These are phyloP conservation scores for Arrhopalites spinosus DNA, from an alignment of 2,888 invertebrate species.

Conservation along the genomic window DNA sequence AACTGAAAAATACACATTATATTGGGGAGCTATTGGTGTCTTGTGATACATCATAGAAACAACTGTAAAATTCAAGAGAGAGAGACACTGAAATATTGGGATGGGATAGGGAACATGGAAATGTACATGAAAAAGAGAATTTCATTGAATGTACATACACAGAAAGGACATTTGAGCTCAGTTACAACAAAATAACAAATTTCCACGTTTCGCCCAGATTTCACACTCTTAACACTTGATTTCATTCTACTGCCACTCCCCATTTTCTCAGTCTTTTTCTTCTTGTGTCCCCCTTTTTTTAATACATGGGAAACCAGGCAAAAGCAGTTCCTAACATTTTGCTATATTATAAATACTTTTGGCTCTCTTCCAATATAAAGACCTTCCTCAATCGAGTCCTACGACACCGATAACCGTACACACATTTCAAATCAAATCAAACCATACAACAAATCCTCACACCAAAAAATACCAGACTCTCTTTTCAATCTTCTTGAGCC, in stretches of 20 bases:
- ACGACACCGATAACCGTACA: constrained; percentile 13
- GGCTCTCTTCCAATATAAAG: constrained; percentile 7
- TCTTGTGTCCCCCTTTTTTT: neutral
- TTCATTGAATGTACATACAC: neutral
- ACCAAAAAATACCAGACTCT: too few species aligned
- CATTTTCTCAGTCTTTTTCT: neutral
- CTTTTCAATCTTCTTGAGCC: too few species aligned
- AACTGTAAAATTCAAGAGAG: too few species aligned
- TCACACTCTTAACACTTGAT: constrained; percentile 6
- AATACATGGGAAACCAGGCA: neutral
- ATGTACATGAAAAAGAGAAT: too few species aligned
- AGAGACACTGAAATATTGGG: too few species aligned
- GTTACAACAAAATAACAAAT: constrained; percentile 14
- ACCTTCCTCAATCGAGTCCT: constrained; percentile 14
- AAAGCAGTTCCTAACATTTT: neutral
- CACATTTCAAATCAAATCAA: constrained; percentile 2
- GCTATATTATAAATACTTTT: constrained; percentile 10
- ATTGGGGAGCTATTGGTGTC: neutral
- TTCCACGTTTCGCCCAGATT: constrained; percentile 8
- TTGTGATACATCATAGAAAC: too few species aligned
- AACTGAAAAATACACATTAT: neutral
- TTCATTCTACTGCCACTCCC: constrained; percentile 10
- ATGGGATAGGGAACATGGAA: too few species aligned
- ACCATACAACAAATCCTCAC: neutral
- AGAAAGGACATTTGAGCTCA: neutral